Percentiles rank a stretch among this genome's conserved stretches.
phyloP scores from a whole-genome alignment of 2,113 vertebrate genomes.

The Pardalotus punctatus region DNA sequence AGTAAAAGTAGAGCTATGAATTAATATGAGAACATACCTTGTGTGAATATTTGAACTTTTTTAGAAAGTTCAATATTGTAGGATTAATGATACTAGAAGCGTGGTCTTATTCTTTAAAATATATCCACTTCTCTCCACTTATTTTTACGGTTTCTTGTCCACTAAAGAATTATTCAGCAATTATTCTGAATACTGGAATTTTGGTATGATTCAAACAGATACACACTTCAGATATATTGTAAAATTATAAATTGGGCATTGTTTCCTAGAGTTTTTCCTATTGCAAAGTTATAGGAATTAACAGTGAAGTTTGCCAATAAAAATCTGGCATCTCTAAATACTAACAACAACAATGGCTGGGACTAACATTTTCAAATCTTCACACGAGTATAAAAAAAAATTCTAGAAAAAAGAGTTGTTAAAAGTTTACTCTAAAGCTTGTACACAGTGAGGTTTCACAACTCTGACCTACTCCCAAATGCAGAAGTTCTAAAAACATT shows the following conservation, averaged over 20 bases:
- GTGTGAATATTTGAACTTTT: neutral
- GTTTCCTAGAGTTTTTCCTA: neutral
- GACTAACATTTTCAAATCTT: neutral
- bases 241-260: neutral
- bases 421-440: neutral
- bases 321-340: neutral
- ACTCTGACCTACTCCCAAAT: neutral
- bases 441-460: neutral
- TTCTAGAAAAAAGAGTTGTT: neutral
- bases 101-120: neutral
- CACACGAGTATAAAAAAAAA: neutral
- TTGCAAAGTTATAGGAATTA: neutral
- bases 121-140: neutral
- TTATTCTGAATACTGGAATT: neutral
- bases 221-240: neutral
- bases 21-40: neutral
- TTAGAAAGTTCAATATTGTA: neutral
- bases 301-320: neutral
- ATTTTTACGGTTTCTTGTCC: neutral
- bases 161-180: neutral
- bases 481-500: neutral
- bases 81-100: neutral
- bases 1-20: neutral
- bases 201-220: neutral
- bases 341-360: neutral